A percentile compares a stretch with the other conserved stretches of the same genome.
Evolutionary conservation across 1,140 invertebrate species (phyloP).

Genomic region (Chironomus striatipennis): DNA sequence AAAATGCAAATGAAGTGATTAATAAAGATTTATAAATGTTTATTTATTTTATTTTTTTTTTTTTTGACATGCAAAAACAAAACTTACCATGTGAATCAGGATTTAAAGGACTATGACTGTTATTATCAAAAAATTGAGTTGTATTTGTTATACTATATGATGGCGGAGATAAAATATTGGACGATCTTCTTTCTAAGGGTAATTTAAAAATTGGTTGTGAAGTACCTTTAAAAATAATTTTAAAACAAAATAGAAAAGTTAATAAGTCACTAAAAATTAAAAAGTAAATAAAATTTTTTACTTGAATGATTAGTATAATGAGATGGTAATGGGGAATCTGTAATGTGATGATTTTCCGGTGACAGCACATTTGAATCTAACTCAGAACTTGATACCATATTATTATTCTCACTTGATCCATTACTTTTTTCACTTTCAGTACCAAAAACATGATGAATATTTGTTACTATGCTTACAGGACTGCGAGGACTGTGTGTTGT

Average conservation of each 20-base stretch:
- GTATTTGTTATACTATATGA: constrained; percentile 24
- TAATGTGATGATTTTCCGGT: constrained; percentile 30
- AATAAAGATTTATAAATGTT: too few species aligned
- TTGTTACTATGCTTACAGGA: constrained; percentile 30
- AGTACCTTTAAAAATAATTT: neutral
- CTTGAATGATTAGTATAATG: constrained; percentile 25
- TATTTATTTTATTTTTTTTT: too few species aligned
- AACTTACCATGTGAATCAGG: constrained; percentile 31
- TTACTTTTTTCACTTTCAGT: constrained; percentile 34
- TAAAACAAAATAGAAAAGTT: neutral
- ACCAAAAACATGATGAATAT: constrained; percentile 28
- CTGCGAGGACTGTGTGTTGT: constrained; percentile 64
- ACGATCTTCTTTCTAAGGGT: neutral
- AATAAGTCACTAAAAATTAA: neutral
- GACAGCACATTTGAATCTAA: constrained; percentile 53
- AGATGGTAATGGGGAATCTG: constrained; percentile 36
- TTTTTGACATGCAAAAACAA: too few species aligned
- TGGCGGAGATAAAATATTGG: constrained; percentile 23
- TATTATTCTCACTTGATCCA: constrained; percentile 32
- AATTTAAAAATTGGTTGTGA: neutral
- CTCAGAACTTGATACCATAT: constrained; percentile 64
- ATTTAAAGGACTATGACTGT: constrained; percentile 28
- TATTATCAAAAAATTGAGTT: constrained; percentile 27
- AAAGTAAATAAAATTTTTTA: neutral
- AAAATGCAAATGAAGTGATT: too few species aligned